Percentiles rank a stretch among this genome's conserved stretches.
phyloP scores from a whole-genome alignment of 2,888 invertebrate genomes.

The Dioctria linearis region DNA sequence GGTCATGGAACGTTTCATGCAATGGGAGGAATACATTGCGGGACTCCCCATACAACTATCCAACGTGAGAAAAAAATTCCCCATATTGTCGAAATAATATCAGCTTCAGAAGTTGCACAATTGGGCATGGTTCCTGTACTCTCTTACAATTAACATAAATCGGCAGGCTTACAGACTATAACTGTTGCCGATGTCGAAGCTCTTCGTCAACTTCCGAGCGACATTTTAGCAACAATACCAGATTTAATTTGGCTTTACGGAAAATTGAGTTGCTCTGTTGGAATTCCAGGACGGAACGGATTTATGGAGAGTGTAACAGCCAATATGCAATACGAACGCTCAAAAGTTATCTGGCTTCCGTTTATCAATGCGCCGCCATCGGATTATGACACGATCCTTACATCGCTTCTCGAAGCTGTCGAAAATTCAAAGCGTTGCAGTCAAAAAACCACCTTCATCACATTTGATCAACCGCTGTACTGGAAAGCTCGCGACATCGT shows the following conservation, averaged over 20 bases:
- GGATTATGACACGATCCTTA: neutral
- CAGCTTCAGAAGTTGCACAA: too few species aligned
- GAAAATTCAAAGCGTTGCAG: neutral
- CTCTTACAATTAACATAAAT: too few species aligned
- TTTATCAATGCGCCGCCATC: neutral
- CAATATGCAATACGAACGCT: too few species aligned
- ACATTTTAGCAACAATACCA: neutral
- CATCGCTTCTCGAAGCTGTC: neutral
- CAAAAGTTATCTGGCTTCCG: neutral
- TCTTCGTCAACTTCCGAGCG: too few species aligned
- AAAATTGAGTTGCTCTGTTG: neutral
- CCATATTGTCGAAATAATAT: neutral
- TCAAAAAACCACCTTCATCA: neutral
- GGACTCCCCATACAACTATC: neutral
- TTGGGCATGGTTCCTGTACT: too few species aligned
- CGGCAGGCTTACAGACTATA: too few species aligned
- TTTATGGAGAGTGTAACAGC: neutral
- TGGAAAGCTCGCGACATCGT: too few species aligned
- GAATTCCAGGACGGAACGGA: neutral
- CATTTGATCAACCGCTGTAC: too few species aligned
- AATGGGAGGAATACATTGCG: neutral
- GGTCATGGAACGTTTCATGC: too few species aligned
- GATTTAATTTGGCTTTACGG: neutral
- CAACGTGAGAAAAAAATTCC: too few species aligned
- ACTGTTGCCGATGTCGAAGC: neutral